Evolutionary conservation across 2,113 vertebrate species (phyloP), one percentile per base, ranked within the genome.

Genomic region (Microtus richardsoni): DNA sequence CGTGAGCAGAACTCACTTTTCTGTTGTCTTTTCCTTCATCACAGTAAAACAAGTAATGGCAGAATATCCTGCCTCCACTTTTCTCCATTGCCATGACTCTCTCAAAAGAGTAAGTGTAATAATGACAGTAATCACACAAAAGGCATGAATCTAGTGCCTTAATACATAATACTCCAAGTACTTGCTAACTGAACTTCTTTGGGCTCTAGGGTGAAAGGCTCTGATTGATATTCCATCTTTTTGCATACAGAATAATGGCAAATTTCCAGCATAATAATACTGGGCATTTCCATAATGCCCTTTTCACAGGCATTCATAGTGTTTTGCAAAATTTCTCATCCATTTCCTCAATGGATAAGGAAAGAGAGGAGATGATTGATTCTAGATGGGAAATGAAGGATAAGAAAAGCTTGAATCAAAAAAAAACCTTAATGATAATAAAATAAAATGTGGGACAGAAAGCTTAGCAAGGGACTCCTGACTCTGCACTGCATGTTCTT

Each of bases 181-280:
- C 71, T 91, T 91, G 58, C 84, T 96, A 93, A 92, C 80, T 92
- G 79, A 92, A 91, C 12, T 39, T 93, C 80, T 78, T 94, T 90
- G 52, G 39, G 41, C 74, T 96, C 24, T 58, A 83, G 60, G 64
- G 62, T 94, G 62, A 91, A 94, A 95, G 85, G 77, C 95, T 77
- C 66, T 91, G 89, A 91, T 95, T 91, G 89, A 93, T 96, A 80
- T 95, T 95, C 95, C 89, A 96, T 79, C 95, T 44, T 82, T 97
- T 91, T 95, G 86, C 94, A 96, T 93, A 93, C 77, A 94, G 94
- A 41, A 66, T 87, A 78, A 96, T 95, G 96, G 95, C 95, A 96
- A 95, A 95, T 93, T 86, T 95, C 93, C 88, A 97, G 92, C 92
- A 96, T 95, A 97, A 95, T 88, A 94, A 96, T 88, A 79, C 30